Evolutionary conservation across 2,113 vertebrate species (phyloP).

Genomic region (Phaetusa simplex): DNA sequence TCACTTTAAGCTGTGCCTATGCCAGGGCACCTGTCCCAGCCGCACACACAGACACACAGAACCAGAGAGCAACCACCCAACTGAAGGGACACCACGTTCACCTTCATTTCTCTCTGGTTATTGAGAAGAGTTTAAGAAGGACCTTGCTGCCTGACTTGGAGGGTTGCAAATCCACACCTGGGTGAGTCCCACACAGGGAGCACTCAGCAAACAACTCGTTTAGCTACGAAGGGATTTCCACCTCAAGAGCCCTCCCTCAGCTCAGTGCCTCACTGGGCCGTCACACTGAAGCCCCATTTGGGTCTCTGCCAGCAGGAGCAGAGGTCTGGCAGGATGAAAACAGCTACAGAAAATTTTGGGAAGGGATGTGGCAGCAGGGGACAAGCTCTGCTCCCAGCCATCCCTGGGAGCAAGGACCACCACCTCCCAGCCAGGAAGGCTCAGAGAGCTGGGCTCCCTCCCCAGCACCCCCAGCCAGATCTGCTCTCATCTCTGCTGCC

Average conservation of each 20-base stretch:
- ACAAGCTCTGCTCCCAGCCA: background rate
- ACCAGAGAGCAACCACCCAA: background rate
- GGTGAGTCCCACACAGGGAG: background rate
- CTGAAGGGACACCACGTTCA: background rate
- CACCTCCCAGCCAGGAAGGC: background rate
- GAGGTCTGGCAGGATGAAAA: background rate
- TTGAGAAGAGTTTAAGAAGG: background rate
- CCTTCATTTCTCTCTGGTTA: background rate
- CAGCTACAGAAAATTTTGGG: background rate
- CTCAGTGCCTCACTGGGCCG: background rate
- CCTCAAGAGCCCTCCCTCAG: fast-evolving
- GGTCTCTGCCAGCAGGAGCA: background rate
- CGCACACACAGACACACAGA: fast-evolving
- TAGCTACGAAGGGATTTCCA: background rate
- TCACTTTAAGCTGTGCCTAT: background rate
- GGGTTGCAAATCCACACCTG: background rate
- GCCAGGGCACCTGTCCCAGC: background rate
- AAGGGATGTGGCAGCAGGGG: background rate
- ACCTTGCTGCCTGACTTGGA: background rate
- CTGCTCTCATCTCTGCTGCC: background rate
- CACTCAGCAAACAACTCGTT: background rate
- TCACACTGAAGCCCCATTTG: background rate
- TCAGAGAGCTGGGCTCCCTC: background rate
- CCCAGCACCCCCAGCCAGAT: background rate
- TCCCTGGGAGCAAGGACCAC: background rate